Evolutionary conservation across 2,888 invertebrate genomes (phyloP).

Genomic region (Sesia apiformis): DNA sequence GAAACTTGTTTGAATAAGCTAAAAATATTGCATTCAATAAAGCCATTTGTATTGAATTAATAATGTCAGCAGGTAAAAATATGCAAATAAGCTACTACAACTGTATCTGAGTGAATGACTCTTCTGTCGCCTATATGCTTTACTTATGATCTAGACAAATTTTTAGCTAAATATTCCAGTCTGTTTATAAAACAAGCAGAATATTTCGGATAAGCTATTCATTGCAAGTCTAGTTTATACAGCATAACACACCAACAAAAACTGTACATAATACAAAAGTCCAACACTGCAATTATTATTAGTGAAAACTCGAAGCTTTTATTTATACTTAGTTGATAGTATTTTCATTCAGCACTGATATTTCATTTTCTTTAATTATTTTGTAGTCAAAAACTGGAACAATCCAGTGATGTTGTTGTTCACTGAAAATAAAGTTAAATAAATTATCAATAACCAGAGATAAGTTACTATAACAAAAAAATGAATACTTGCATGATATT

Average conservation of each 20-base stretch:
- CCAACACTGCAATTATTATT: constrained; percentile 34
- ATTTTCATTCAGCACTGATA: constrained; percentile 34
- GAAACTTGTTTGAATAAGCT: too few species aligned
- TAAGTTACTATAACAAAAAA: too few species aligned
- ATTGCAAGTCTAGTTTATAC: constrained; percentile 14
- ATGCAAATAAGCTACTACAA: too few species aligned
- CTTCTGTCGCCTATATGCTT: too few species aligned
- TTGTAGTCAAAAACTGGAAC: constrained; percentile 36
- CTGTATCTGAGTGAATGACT: too few species aligned
- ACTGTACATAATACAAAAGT: constrained; percentile 14
- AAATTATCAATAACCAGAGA: neutral
- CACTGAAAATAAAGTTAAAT: constrained; percentile 46
- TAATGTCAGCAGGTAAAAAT: too few species aligned
- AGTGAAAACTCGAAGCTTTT: constrained; percentile 37
- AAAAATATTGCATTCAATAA: too few species aligned
- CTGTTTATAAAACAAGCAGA: too few species aligned
- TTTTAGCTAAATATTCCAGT: too few species aligned
- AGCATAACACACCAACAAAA: constrained; percentile 32
- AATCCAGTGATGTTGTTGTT: constrained; percentile 54
- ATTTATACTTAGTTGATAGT: constrained; percentile 19
- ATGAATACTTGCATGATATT: too few species aligned
- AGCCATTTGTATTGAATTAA: too few species aligned
- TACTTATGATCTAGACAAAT: too few species aligned
- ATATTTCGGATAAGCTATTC: constrained; percentile 4
- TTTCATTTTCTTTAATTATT: constrained; percentile 19